Percentiles rank a stretch among this genome's conserved stretches.
Evolutionary conservation across 2,888 invertebrate species (phyloP).

Genomic region (Drosophila eohydei): DNA sequence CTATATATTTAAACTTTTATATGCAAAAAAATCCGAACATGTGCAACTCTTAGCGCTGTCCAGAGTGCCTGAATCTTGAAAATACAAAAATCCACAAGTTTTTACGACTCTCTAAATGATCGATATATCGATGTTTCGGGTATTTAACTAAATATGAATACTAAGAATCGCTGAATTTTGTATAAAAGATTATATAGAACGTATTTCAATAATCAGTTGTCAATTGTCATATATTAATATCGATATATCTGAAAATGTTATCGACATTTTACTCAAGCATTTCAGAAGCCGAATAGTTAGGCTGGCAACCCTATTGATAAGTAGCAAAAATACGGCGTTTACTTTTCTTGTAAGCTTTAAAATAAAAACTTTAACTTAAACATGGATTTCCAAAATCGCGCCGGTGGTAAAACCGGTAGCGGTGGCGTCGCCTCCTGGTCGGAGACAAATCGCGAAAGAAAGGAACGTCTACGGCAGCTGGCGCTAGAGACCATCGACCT

Average conservation of each 20-base stretch:
- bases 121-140: slow-evolving; percentile 5
- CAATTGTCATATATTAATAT: neutral
- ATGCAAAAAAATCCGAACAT: slow-evolving; percentile 40
- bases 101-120: neutral
- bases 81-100: neutral
- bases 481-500: slow-evolving; percentile 99
- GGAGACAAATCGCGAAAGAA: slow-evolving; percentile 97
- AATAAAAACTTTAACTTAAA: neutral
- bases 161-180: neutral
- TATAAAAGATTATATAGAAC: neutral
- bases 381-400: slow-evolving; percentile 99
- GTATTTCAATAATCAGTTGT: neutral
- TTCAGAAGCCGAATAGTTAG: neutral
- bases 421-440: slow-evolving; percentile 99
- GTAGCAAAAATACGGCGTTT: slow-evolving; percentile 13
- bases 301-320: slow-evolving; percentile 17
- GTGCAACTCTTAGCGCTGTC: slow-evolving; percentile 31
- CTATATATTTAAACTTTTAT: slow-evolving; percentile 17
- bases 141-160: neutral
- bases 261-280: neutral
- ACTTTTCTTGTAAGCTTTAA: neutral
- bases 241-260: neutral
- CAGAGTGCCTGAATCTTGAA: slow-evolving; percentile 7
- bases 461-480: slow-evolving; percentile 97
- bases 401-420: slow-evolving; percentile 99